These are phyloP conservation scores for Tupaia chinensis DNA, from an alignment of 2,113 vertebrate species.

Conservation along the genomic window DNA sequence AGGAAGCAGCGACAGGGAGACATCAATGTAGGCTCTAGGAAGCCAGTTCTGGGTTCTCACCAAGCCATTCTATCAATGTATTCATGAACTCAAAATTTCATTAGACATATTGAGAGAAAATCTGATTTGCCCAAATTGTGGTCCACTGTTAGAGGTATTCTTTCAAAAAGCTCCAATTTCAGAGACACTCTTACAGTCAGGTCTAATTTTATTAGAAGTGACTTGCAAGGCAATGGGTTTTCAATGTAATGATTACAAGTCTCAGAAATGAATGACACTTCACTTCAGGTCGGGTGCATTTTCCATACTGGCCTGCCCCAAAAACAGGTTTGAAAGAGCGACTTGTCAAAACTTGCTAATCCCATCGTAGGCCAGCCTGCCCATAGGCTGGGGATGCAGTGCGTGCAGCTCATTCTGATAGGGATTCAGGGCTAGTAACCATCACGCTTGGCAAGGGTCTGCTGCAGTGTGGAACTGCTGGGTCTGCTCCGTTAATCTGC, in stretches of 20 bases:
- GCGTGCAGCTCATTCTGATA: accelerated
- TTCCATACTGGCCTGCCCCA: not conserved
- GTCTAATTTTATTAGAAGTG: slow-evolving; percentile 30
- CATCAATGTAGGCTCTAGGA: not conserved
- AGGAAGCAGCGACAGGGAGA: not conserved
- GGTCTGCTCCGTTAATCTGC: too few relatives aligned
- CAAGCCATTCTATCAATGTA: not conserved
- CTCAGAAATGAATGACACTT: not conserved
- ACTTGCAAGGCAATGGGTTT: not conserved
- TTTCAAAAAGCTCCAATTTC: not conserved
- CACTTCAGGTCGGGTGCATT: not conserved
- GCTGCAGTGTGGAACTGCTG: too few relatives aligned
- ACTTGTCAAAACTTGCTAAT: not conserved
- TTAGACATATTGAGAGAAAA: not conserved
- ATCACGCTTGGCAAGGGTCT: not conserved
- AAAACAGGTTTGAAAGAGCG: not conserved
- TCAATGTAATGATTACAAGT: not conserved
- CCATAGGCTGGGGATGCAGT: not conserved
- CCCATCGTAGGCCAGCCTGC: not conserved
- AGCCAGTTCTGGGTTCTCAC: not conserved
- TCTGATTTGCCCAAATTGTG: not conserved
- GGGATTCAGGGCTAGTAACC: not conserved
- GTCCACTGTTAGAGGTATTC: not conserved
- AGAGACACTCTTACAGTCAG: not conserved
- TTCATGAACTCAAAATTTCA: not conserved